Base-by-base conservation (phyloP, 2,113 vertebrate species). In the Oriolus oriolus region DNA sequence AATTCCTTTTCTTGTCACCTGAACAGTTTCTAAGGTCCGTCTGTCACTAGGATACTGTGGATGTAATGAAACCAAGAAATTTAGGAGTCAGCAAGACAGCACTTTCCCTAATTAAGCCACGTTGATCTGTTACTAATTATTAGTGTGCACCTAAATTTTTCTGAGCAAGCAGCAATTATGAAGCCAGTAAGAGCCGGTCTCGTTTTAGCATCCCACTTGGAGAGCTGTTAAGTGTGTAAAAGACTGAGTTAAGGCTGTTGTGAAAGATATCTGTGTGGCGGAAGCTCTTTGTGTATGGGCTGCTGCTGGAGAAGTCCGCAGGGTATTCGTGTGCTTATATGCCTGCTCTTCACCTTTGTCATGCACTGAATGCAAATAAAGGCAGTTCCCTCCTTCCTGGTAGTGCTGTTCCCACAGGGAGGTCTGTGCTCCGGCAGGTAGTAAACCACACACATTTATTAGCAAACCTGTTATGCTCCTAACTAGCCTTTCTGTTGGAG, bases 361-460 rank as follows among this genome's bases (percentile, higher is more conserved):
- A 64, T 68, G 76, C 60, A 45, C 41, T 35, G 65, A 78, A 96
- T 92, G 85, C 95, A 96, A 96, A 92, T 93, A 71, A 85, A 94
- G 56, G 87, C 82, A 77, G 41, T 56, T 94, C 53, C 30, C 66
- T 54, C 5, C 82, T 93, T 94, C 95, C 92, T 84, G 64, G 39
- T 90, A 39, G 21, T 31, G 60, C 60, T 24, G 47, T 92, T 95
- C 92, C 90, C 92, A 92, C 90, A 75, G 89, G 69, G 90, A 89
- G 80, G 19, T 84, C 85, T 95, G 35, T 90, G 93, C 50, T 83
- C 52, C 3, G 1, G 53, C 83, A 95, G 80, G 73, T 84, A 75
- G 80, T 87, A 92, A 95, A 84, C 83, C 92, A 78, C 88, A 94
- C 33, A 33, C 47, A 13, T 79, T 86, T 89, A 82, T 90, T 94